Conservation (phyloP, 2,113 vertebrate species). For the Martes martes region DNA sequence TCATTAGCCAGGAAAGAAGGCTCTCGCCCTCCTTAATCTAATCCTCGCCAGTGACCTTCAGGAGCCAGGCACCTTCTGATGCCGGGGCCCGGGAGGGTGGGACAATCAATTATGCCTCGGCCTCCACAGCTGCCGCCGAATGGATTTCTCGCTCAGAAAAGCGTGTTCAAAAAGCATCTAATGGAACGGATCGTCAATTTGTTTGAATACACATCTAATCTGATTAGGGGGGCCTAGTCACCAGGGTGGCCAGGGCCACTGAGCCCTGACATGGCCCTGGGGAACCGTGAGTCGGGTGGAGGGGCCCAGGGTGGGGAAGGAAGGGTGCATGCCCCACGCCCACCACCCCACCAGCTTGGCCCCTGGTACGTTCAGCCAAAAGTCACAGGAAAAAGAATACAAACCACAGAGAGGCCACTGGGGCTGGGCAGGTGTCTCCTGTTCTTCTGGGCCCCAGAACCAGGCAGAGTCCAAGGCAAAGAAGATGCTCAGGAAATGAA, state of each 20-base stretch:
- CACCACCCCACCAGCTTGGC: background rate
- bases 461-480: background rate
- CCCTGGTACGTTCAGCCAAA: background rate
- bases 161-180: slow-evolving; percentile 68
- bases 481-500: background rate
- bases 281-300: background rate
- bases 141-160: slow-evolving; percentile 69
- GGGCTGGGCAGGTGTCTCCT: background rate
- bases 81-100: background rate
- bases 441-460: background rate
- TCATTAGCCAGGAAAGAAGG: slow-evolving; percentile 65
- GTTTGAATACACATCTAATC: slow-evolving; percentile 75
- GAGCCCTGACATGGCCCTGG: background rate
- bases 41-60: slow-evolving; percentile 68
- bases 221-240: slow-evolving; percentile 55
- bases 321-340: background rate
- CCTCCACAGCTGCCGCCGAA: slow-evolving; percentile 50
- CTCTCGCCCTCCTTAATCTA: slow-evolving; percentile 53
- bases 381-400: background rate
- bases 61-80: slow-evolving; percentile 45
- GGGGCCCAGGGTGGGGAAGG: background rate
- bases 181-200: slow-evolving; percentile 72
- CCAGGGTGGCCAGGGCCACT: background rate
- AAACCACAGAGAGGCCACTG: background rate
- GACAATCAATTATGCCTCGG: slow-evolving; percentile 14